These are phyloP conservation scores for Chelonoidis abingdonii DNA, from an alignment of 2,113 vertebrate species.

Conservation along the genomic window DNA sequence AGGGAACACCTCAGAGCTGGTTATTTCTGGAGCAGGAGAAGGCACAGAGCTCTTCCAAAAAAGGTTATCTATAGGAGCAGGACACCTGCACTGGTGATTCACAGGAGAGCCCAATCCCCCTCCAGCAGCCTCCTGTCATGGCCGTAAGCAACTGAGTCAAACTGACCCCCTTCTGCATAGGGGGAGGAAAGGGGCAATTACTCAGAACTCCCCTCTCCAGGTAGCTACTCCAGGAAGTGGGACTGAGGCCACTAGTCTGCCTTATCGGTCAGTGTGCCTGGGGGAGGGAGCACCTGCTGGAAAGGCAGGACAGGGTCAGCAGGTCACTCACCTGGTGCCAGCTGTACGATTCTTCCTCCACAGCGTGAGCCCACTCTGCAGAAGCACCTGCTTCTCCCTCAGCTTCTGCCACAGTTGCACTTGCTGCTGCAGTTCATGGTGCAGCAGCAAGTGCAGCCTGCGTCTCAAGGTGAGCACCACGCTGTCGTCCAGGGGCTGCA, in stretches of 20 bases:
- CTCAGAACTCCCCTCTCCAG: neutral
- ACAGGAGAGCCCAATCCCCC: neutral
- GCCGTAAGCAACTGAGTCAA: neutral
- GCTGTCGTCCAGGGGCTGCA: conserved; percentile 73
- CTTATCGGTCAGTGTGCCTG: neutral
- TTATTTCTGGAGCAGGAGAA: neutral
- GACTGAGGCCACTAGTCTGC: neutral
- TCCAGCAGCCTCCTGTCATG: neutral
- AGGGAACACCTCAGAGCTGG: neutral
- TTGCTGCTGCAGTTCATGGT: conserved; percentile 77
- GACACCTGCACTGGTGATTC: neutral
- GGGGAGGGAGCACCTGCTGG: neutral
- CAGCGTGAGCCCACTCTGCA: conserved; percentile 93
- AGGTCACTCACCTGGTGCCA: conserved; percentile 66
- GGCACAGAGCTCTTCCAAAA: neutral
- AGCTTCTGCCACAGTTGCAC: conserved; percentile 93
- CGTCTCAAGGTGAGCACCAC: conserved; percentile 86
- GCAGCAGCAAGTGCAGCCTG: too few species aligned
- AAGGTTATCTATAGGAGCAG: neutral
- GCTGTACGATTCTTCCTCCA: conserved; percentile 86
- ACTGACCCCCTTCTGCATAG: neutral
- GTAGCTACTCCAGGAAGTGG: neutral
- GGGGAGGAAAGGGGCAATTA: too few species aligned
- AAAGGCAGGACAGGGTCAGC: neutral
- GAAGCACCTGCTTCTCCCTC: conserved; percentile 89